These are phyloP conservation scores for Augiades crinisus DNA, from an alignment of 2,888 invertebrate species.

Conservation along the genomic window DNA sequence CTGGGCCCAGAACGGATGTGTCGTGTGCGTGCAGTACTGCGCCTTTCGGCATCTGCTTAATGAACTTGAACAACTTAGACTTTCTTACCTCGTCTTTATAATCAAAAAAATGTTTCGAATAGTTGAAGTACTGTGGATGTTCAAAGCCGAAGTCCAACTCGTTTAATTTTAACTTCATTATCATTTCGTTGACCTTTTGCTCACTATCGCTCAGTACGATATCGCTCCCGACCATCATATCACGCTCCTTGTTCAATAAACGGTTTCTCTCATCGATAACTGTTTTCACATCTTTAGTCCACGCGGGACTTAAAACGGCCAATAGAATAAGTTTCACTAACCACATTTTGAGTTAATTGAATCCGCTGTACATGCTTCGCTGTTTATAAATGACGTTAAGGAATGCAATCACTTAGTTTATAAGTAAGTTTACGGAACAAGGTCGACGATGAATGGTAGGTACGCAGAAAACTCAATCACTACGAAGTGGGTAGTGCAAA, in stretches of 20 bases:
- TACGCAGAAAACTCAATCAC: constrained; percentile 10
- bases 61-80: constrained; percentile 83
- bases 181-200: constrained; percentile 75
- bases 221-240: constrained; percentile 75
- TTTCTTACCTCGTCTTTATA: constrained; percentile 80
- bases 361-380: constrained; percentile 6
- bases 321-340: constrained; percentile 22
- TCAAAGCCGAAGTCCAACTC: constrained; percentile 73
- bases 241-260: constrained; percentile 71
- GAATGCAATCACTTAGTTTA: too few relatives aligned
- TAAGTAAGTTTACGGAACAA: constrained; percentile 20
- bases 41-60: constrained; percentile 88
- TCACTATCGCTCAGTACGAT: constrained; percentile 76
- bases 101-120: constrained; percentile 85
- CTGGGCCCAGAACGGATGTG: constrained; percentile 81
- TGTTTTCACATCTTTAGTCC: constrained; percentile 35
- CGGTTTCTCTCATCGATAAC: constrained; percentile 53
- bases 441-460: constrained; percentile 4
- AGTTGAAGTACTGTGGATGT: constrained; percentile 77
- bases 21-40: constrained; percentile 86
- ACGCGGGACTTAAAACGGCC: constrained; percentile 10
- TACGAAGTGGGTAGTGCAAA: constrained; percentile 1
- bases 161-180: constrained; percentile 79
- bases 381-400: constrained; percentile 24
- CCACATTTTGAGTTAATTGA: constrained; percentile 42